A percentile compares a stretch with the other conserved stretches of the same genome.
phyloP scores from a whole-genome alignment of 2,888 invertebrate genomes.

The Carabus problematicus region DNA sequence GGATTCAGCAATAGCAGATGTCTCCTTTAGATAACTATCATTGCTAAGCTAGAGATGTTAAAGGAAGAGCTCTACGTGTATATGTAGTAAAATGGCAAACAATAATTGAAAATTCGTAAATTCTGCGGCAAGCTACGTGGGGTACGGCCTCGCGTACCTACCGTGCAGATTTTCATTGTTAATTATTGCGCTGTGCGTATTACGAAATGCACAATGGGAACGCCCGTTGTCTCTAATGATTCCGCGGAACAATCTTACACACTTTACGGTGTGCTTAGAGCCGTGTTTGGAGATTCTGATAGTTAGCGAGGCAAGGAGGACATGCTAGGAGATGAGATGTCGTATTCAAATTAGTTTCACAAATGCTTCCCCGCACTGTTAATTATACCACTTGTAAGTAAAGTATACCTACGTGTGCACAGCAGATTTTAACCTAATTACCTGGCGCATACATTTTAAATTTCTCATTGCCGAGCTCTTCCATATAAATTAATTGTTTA shows the following conservation, averaged over 20 bases:
- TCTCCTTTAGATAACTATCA: not conserved
- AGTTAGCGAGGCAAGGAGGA: too few relatives aligned
- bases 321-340: too few relatives aligned
- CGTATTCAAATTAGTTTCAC: too few relatives aligned
- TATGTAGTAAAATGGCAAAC: not conserved
- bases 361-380: too few relatives aligned
- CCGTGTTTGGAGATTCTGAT: too few relatives aligned
- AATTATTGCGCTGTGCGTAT: conserved; percentile 9
- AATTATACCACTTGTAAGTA: too few relatives aligned
- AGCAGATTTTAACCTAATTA: too few relatives aligned
- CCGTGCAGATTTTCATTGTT: conserved; percentile 14
- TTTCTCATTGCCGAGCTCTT: too few relatives aligned
- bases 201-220: conserved; percentile 10
- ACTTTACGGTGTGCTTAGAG: not conserved
- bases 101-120: conserved; percentile 12
- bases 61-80: not conserved
- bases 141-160: not conserved
- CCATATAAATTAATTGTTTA: too few relatives aligned
- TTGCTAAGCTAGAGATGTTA: not conserved
- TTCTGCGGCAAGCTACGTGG: not conserved
- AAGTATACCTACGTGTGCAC: too few relatives aligned
- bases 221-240: conserved; percentile 4
- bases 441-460: too few relatives aligned
- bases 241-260: not conserved
- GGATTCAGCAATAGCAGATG: too few relatives aligned